Conservation (phyloP, 2,888 invertebrate genomes). For the Acronicta aceris region DNA sequence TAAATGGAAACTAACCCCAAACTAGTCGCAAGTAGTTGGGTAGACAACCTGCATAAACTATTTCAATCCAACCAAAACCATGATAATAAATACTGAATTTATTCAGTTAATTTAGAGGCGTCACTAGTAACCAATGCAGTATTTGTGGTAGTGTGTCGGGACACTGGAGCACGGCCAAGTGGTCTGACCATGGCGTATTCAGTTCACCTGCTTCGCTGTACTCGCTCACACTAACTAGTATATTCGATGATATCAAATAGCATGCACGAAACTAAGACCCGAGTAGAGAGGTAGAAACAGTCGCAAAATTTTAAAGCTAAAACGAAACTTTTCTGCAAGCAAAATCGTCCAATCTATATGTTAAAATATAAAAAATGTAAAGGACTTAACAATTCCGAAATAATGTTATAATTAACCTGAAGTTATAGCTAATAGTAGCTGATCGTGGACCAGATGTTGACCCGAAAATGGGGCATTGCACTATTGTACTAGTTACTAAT, state of each 20-base stretch:
- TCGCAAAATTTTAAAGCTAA: background rate
- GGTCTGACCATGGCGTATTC: slow-evolving; percentile 58
- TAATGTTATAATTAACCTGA: no score
- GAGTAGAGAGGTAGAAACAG: background rate
- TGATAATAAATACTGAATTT: background rate
- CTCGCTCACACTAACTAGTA: slow-evolving; percentile 14
- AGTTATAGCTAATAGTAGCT: background rate
- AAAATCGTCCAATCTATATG: background rate
- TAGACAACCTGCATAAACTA: background rate
- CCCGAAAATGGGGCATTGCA: slow-evolving; percentile 30
- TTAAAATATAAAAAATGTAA: background rate
- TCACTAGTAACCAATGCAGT: slow-evolving; percentile 48
- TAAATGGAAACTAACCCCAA: no score
- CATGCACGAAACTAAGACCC: background rate
- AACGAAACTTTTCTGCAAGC: background rate
- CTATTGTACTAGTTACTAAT: slow-evolving; percentile 55
- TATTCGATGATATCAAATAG: slow-evolving; percentile 8
- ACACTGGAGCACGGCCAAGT: slow-evolving; percentile 68
- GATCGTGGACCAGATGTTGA: slow-evolving; percentile 34
- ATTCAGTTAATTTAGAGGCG: slow-evolving; percentile 40
- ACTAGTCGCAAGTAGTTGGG: background rate
- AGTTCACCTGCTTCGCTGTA: slow-evolving; percentile 59
- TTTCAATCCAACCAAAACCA: background rate
- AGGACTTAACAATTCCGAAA: no score
- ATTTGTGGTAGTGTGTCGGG: slow-evolving; percentile 55